These are phyloP conservation scores for Alentia gelatinosa DNA, from an alignment of 2,888 invertebrate genomes.

Conservation along the genomic window DNA sequence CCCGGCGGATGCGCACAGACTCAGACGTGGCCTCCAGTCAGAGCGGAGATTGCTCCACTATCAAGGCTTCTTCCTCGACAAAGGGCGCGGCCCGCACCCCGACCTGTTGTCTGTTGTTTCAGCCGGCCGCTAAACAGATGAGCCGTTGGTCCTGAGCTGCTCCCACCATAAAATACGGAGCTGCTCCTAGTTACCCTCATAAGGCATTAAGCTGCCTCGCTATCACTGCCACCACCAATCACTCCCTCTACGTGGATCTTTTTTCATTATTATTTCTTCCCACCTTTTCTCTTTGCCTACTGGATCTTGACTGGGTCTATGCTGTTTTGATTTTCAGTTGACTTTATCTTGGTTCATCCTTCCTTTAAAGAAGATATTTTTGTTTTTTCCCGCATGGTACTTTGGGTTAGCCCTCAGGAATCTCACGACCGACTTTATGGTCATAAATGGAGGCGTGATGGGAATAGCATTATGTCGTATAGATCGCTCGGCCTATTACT, in stretches of 20 bases:
- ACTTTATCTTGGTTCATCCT: too few species aligned
- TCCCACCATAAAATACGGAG: neutral
- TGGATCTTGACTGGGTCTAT: too few species aligned
- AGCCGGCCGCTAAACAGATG: neutral
- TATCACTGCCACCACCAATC: neutral
- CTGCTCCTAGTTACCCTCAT: neutral
- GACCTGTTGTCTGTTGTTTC: neutral
- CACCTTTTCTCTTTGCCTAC: neutral
- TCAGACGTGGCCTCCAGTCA: neutral
- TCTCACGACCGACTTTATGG: neutral
- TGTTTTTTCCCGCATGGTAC: neutral
- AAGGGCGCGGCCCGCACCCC: too few species aligned
- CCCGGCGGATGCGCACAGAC: neutral
- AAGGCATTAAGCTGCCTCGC: neutral
- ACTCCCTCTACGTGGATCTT: neutral
- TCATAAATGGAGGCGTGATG: neutral
- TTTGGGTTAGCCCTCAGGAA: neutral
- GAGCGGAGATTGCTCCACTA: neutral
- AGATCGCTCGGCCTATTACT: neutral
- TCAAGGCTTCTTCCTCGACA: neutral
- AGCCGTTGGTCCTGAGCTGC: neutral
- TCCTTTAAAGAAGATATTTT: neutral
- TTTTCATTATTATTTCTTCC: neutral
- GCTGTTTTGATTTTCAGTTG: too few species aligned
- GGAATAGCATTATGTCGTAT: slow-evolving; percentile 22